phyloP scores from a whole-genome alignment of 2,888 invertebrate species.

The Diarsia mendica region DNA sequence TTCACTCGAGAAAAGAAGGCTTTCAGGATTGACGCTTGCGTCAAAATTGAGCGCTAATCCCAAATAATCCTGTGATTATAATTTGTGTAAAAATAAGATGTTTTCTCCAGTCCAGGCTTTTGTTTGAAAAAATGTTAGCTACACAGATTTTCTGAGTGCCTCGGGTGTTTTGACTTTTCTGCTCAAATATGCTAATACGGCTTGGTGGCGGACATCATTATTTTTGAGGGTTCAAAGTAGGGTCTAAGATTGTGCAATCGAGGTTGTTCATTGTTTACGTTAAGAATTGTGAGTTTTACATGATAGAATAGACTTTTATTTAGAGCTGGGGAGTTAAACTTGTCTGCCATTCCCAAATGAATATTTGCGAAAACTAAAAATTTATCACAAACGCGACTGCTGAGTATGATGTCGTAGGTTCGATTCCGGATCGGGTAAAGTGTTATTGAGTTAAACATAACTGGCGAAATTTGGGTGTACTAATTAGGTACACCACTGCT shows the following conservation, averaged over 20 bases:
- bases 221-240: slow-evolving; percentile 23
- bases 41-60: slow-evolving; percentile 67
- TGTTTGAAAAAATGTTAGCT: slow-evolving; percentile 41
- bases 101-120: slow-evolving; percentile 35
- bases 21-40: slow-evolving; percentile 59
- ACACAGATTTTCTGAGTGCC: slow-evolving; percentile 39
- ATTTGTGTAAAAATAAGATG: slow-evolving; percentile 63
- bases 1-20: slow-evolving; percentile 42
- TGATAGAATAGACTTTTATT: background rate
- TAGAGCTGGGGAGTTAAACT: background rate
- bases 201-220: slow-evolving; percentile 36
- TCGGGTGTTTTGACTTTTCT: slow-evolving; percentile 29
- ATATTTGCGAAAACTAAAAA: too few relatives aligned
- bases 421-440: too few relatives aligned
- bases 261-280: slow-evolving; percentile 13
- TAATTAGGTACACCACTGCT: too few relatives aligned
- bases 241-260: slow-evolving; percentile 28
- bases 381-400: too few relatives aligned
- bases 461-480: too few relatives aligned
- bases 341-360: too few relatives aligned
- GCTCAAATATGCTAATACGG: slow-evolving; percentile 50
- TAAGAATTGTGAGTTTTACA: background rate
- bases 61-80: slow-evolving; percentile 62
- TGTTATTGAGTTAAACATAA: too few relatives aligned
- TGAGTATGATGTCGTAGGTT: too few relatives aligned